A percentile compares a stretch with the other conserved stretches of the same genome.
Conservation (phyloP, 2,888 invertebrate genomes). For the Stenotaenia linearis region DNA sequence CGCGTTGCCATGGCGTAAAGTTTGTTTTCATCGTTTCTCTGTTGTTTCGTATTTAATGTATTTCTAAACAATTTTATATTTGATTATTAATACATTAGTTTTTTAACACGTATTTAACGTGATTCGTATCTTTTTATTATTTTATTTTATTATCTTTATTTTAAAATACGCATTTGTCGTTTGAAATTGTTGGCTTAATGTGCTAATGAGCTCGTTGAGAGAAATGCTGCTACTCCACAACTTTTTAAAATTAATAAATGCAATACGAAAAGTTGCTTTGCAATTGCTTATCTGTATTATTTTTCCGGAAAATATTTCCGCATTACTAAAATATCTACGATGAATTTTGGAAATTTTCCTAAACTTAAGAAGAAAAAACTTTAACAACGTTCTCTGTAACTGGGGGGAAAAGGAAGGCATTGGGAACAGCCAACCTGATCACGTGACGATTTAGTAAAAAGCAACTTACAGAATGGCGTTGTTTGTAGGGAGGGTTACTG, state of each 20-base stretch:
- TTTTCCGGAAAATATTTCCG: too few species aligned
- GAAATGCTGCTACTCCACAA: neutral
- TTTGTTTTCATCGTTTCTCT: neutral
- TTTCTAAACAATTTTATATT: neutral
- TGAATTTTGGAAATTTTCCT: too few species aligned
- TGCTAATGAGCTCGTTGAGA: neutral
- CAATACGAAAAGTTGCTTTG: too few species aligned
- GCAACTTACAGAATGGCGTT: constrained; percentile 7
- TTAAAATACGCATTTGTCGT: neutral
- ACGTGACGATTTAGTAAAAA: neutral
- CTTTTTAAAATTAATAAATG: neutral
- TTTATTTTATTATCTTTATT: neutral
- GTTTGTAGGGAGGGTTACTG: constrained; percentile 8
- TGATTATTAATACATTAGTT: neutral
- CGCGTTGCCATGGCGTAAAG: constrained; percentile 16
- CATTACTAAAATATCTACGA: too few species aligned
- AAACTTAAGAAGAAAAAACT: too few species aligned
- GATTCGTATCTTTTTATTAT: neutral
- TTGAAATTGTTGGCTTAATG: neutral
- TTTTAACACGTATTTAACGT: neutral
- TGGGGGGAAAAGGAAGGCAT: neutral
- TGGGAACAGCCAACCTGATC: neutral
- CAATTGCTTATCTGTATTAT: too few species aligned
- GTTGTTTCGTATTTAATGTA: neutral
- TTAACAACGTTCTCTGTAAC: neutral